Base-by-base conservation (phyloP, 2,888 invertebrate genomes). In the Cremastobaeus sp. region DNA sequence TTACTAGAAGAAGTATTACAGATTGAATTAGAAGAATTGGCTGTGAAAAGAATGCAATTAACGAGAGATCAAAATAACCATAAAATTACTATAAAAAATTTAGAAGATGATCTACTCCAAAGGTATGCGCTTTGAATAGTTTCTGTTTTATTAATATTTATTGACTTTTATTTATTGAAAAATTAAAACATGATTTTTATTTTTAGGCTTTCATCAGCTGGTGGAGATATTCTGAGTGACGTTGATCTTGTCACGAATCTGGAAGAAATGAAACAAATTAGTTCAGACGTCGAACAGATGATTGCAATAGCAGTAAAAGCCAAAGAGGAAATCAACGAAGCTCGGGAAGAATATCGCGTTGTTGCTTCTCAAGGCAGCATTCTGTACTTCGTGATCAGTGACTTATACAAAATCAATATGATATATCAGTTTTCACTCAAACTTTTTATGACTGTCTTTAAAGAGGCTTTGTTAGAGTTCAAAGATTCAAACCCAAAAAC, bases 351-450 rank as follows among this genome's bases (percentile, higher is more conserved):
- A 84, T 98, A 98, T 87, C 90, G 95, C 86, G 92, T 93, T 3
- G 96, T 96, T 0, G 96, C 97, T 0, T 90, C 92, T 0, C 89
- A 97, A 70, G 96, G 96, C 0, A 96, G 97, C 0, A 90, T 98
- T 0, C 89, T 98, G 0, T 98, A 98, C 88, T 98, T 98, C 86
- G 95, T 97, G 73, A 89, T 98, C 70, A 97, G 96, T 84, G 97
- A 98, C 82, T 88, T 98, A 48, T 92, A 93, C 88, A 95, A 95
- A 88, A 96, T 98, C 81, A 96, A 97, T 88, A 95, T 95, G 39
- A 95, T 98, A 85, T 98, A 98, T 88, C 97, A 97, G 87, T 98
- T 98, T 89, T 97, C 97, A 0, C 88, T 98, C 62, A 97, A 97
- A 88, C 96, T 97, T 0, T 97, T 97, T 89, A 95, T 94, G 79